Evolutionary conservation across 2,888 invertebrate genomes (phyloP).

Genomic region (Papilio demoleus): DNA sequence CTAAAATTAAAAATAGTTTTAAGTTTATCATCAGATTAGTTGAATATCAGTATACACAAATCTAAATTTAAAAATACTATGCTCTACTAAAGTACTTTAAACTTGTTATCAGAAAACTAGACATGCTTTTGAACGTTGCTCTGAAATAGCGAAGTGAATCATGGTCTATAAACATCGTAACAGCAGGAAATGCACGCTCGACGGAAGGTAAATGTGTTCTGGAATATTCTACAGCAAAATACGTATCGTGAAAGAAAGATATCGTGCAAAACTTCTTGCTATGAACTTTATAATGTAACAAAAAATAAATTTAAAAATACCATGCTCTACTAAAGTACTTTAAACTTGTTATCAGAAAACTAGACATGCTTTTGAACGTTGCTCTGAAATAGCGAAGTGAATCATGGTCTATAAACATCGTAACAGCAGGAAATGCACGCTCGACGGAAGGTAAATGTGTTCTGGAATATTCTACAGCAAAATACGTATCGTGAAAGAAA

Average conservation of each 20-base stretch:
- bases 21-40: too few relatives aligned
- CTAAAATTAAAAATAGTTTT: too few relatives aligned
- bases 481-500: not conserved
- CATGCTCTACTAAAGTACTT: not conserved
- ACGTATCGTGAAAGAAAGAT: too few relatives aligned
- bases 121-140: conserved; percentile 18
- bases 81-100: not conserved
- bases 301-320: not conserved
- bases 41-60: not conserved
- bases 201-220: conserved; percentile 19
- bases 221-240: conserved; percentile 11
- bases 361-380: conserved; percentile 20
- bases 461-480: conserved; percentile 16
- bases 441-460: conserved; percentile 17
- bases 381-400: conserved; percentile 16
- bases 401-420: conserved; percentile 33
- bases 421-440: conserved; percentile 29
- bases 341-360: conserved; percentile 10
- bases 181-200: conserved; percentile 28
- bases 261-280: conserved; percentile 5
- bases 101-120: conserved; percentile 16
- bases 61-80: not conserved
- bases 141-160: conserved; percentile 23
- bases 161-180: conserved; percentile 32
- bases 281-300: not conserved